Conservation (phyloP, 2,113 vertebrate species). For the Halcyon senegalensis region DNA sequence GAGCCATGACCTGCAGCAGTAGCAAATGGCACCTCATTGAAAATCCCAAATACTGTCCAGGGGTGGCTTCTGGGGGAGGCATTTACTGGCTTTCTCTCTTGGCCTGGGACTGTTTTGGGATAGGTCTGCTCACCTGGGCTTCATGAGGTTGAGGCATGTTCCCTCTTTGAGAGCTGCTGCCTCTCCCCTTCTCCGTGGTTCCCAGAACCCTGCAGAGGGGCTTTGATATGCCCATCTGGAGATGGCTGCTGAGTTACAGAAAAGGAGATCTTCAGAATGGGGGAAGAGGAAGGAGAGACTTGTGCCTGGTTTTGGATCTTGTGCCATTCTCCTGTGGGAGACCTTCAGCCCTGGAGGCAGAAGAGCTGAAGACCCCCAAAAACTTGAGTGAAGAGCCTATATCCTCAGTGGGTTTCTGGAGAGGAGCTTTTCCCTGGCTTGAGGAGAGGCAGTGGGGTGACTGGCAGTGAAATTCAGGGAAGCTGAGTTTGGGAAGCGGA, state of each 20-base stretch:
- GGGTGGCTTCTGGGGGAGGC: neutral
- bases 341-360: neutral
- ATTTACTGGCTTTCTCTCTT: neutral
- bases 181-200: neutral
- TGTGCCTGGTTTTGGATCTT: neutral
- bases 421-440: neutral
- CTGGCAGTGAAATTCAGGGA: neutral
- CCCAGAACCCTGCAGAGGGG: neutral
- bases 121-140: neutral
- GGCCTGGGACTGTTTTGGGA: neutral
- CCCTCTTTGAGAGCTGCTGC: neutral
- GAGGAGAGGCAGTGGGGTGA: neutral
- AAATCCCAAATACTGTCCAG: neutral
- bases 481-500: fast-evolving
- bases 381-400: fast-evolving
- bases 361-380: neutral
- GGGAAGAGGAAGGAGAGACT: neutral
- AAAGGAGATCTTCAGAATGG: neutral
- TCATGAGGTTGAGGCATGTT: neutral
- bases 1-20: neutral
- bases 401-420: neutral
- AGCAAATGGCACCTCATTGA: neutral
- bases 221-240: neutral
- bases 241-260: neutral
- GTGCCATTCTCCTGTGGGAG: neutral